Conservation (phyloP, 1,140 invertebrate genomes). For the Trypoxylus dichotomus region DNA sequence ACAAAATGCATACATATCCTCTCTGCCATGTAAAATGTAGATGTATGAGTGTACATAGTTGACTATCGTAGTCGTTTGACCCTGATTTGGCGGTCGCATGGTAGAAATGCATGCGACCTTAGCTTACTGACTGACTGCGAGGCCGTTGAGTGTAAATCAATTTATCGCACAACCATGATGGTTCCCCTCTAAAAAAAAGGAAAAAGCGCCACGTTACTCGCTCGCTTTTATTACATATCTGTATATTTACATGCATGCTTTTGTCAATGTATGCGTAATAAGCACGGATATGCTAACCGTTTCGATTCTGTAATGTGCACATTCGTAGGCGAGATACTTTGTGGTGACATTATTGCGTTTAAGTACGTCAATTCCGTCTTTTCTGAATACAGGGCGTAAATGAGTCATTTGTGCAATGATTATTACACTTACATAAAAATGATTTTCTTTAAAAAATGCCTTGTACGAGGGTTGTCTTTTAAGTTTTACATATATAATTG, state of each 20-base stretch:
- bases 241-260: not conserved
- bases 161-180: slow-evolving; percentile 22
- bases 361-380: not conserved
- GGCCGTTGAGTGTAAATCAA: slow-evolving; percentile 17
- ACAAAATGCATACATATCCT: not conserved
- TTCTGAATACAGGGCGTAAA: not conserved
- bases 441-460: too few relatives aligned
- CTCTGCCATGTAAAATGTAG: not conserved
- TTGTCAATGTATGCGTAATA: not conserved
- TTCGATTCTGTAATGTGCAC: not conserved
- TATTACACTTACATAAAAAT: not conserved
- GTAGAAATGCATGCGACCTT: slow-evolving; percentile 23
- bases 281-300: not conserved
- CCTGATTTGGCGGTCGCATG: slow-evolving; percentile 22
- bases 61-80: slow-evolving; percentile 8
- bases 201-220: not conserved
- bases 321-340: not conserved
- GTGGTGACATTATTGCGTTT: not conserved
- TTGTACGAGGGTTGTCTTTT: too few relatives aligned
- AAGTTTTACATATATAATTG: too few relatives aligned
- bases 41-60: not conserved
- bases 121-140: slow-evolving; percentile 22
- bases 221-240: slow-evolving; percentile 2
- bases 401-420: not conserved
- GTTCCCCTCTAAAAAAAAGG: not conserved